phyloP scores from a whole-genome alignment of 2,888 invertebrate species.

The Thera obeliscata region DNA sequence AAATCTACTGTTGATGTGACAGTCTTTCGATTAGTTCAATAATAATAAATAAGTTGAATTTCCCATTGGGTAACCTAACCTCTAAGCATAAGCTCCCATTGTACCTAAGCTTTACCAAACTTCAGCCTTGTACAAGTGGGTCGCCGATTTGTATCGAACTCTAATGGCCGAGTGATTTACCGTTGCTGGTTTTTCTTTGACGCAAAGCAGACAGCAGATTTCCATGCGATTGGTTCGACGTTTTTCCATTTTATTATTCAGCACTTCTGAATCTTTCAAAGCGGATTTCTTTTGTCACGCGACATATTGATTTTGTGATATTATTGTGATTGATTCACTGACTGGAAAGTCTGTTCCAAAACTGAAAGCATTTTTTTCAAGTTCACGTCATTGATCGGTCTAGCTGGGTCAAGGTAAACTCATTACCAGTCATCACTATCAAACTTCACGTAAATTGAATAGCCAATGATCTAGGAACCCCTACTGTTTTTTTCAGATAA shows the following conservation, averaged over 20 bases:
- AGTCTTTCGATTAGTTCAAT: conserved; percentile 1
- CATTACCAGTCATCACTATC: background rate
- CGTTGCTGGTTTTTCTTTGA: conserved; percentile 24
- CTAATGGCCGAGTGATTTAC: conserved; percentile 12
- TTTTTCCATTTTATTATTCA: conserved; percentile 59
- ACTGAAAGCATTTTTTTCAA: conserved; percentile 4
- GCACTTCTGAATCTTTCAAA: conserved; percentile 55
- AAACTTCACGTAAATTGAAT: background rate
- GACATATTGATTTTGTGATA: conserved; percentile 51
- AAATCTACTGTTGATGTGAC: conserved; percentile 14
- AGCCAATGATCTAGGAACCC: background rate
- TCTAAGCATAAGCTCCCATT: conserved; percentile 9
- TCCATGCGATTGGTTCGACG: conserved; percentile 39
- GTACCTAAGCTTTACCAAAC: conserved; percentile 9
- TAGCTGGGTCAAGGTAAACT: conserved; percentile 1
- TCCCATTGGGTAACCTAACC: conserved; percentile 5
- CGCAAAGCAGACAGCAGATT: conserved; percentile 46
- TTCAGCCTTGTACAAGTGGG: conserved; percentile 26
- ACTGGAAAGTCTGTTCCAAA: conserved; percentile 6
- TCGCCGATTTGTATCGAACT: conserved; percentile 25
- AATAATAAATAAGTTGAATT: background rate
- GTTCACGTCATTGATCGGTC: conserved; percentile 2
- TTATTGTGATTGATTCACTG: conserved; percentile 27
- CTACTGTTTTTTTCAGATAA: conserved; percentile 84
- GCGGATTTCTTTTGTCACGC: conserved; percentile 58